A percentile compares a stretch with the other conserved stretches of the same genome.
Evolutionary conservation across 1,140 invertebrate species (phyloP).

Genomic region (Listronotus oregonensis): DNA sequence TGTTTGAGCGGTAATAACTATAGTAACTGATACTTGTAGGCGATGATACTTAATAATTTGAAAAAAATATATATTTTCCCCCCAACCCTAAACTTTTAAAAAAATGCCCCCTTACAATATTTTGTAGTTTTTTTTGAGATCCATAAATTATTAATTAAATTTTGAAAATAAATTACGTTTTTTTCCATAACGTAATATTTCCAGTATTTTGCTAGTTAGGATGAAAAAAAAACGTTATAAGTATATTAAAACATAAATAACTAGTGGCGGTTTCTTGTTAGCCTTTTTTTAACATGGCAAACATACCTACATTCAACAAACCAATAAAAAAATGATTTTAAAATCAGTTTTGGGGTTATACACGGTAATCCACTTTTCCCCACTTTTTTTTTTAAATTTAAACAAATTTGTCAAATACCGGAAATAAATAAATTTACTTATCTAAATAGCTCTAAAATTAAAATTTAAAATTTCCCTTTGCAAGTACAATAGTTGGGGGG

Average conservation of each 20-base stretch:
- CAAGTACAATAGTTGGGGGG: no score
- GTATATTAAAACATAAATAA: not conserved
- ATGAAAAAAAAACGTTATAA: no score
- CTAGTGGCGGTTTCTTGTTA: slow-evolving; percentile 3
- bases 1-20: no score
- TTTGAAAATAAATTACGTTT: not conserved
- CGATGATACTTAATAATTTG: no score
- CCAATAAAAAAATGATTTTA: slow-evolving; percentile 10
- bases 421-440: no score
- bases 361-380: not conserved
- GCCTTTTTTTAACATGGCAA: not conserved
- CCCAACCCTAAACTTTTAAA: not conserved
- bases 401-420: no score
- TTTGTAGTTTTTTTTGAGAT: slow-evolving; percentile 5
- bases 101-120: not conserved
- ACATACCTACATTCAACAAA: not conserved
- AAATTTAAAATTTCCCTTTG: no score
- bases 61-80: not conserved
- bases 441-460: no score
- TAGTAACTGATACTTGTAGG: no score
- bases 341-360: slow-evolving; percentile 21
- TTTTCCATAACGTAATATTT: not conserved
- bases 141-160: not conserved
- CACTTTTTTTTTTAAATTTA: no score
- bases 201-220: not conserved